Evolutionary conservation across 2,888 invertebrate species (phyloP).

Genomic region (Volucella inanis): DNA sequence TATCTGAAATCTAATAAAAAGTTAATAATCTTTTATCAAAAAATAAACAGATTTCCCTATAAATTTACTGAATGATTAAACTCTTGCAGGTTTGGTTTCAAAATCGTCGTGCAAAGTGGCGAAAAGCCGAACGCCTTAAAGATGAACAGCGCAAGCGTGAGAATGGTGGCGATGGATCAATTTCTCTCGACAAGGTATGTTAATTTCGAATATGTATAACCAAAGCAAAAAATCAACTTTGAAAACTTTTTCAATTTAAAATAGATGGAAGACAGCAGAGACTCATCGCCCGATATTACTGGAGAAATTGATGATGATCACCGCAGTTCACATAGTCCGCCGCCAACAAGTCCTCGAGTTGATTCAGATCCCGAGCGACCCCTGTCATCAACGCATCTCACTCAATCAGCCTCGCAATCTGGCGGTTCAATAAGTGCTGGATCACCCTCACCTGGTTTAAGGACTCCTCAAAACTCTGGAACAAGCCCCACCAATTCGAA

Average conservation of each 20-base stretch:
- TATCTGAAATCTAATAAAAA: neutral
- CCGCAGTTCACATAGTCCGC: conserved; percentile 80
- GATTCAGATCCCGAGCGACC: conserved; percentile 83
- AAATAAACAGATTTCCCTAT: too few species aligned
- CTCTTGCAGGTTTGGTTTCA: conserved; percentile 93
- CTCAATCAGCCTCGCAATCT: conserved; percentile 83
- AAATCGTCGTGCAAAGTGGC: conserved; percentile 95
- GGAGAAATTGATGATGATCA: conserved; percentile 83
- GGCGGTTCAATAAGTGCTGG: conserved; percentile 84
- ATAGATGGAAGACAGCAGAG: conserved; percentile 82
- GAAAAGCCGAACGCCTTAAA: conserved; percentile 95
- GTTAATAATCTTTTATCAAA: neutral
- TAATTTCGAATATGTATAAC: neutral
- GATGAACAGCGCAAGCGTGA: conserved; percentile 94
- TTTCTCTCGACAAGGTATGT: conserved; percentile 84
- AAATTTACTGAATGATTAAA: too few species aligned
- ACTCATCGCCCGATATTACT: conserved; percentile 83
- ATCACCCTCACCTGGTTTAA: conserved; percentile 82
- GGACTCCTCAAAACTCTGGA: conserved; percentile 81
- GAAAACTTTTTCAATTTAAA: conserved; percentile 14
- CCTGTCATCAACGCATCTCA: conserved; percentile 82
- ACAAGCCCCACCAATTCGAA: conserved; percentile 85
- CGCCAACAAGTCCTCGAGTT: conserved; percentile 80
- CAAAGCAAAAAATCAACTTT: neutral
- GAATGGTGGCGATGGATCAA: conserved; percentile 87